Evolutionary conservation across 2,888 invertebrate species (phyloP).

Genomic region (Nysson spinosus): DNA sequence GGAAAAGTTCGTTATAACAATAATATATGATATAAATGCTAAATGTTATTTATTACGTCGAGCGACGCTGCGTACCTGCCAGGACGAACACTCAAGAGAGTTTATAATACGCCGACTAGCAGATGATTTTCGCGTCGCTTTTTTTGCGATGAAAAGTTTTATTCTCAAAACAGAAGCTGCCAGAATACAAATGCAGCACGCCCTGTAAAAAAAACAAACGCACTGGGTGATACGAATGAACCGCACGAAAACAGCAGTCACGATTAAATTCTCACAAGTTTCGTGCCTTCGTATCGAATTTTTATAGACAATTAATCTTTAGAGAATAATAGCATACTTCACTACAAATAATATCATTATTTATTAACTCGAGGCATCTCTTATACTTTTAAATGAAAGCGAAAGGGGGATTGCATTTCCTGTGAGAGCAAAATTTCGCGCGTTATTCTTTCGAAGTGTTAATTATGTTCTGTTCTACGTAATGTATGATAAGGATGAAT

Average conservation of each 20-base stretch:
- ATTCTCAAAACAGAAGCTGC: constrained; percentile 1
- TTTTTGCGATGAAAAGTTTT: neutral
- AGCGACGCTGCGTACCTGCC: constrained; percentile 14
- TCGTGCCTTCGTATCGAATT: constrained; percentile 47
- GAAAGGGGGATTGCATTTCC: too few species aligned
- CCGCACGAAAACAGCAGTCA: constrained; percentile 32
- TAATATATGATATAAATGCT: constrained; percentile 8
- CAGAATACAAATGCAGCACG: neutral
- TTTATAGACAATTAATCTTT: constrained; percentile 30
- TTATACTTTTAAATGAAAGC: constrained; percentile 9
- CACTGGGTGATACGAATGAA: constrained; percentile 30
- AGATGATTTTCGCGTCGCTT: constrained; percentile 8
- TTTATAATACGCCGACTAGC: constrained; percentile 13
- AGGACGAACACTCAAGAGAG: constrained; percentile 3
- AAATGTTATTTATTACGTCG: constrained; percentile 33
- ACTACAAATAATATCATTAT: constrained; percentile 26
- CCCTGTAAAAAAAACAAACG: neutral
- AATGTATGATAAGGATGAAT: constrained; percentile 3
- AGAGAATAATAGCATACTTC: constrained; percentile 19
- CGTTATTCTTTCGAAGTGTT: constrained; percentile 16
- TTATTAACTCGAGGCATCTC: constrained; percentile 32
- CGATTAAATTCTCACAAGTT: constrained; percentile 32
- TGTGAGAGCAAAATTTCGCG: constrained; percentile 8
- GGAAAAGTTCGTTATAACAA: neutral
- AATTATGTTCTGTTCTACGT: constrained; percentile 18